Percentiles rank a stretch among this genome's conserved stretches.
These are phyloP conservation scores for Drosophila prosaltans DNA, from an alignment of 1,140 invertebrate genomes.

Conservation along the genomic window DNA sequence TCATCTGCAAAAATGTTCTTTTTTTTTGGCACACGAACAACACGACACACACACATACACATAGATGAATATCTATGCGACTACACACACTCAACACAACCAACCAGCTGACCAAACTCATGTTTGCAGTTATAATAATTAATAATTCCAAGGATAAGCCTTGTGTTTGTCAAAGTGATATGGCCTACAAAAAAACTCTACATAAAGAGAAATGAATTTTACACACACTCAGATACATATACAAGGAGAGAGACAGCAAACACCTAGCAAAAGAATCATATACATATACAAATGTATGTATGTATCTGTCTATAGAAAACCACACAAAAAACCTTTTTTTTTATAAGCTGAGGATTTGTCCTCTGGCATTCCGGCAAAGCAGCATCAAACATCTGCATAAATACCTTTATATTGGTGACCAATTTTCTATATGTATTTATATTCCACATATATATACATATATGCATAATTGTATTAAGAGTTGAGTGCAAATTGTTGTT, in stretches of 20 bases:
- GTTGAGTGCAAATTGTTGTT: conserved; percentile 9
- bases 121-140: conserved; percentile 78
- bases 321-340: conserved; percentile 24
- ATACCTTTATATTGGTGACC: conserved; percentile 38
- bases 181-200: conserved; percentile 47
- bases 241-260: conserved; percentile 41
- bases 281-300: conserved; percentile 27
- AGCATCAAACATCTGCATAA: conserved; percentile 67
- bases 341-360: conserved; percentile 31
- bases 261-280: conserved; percentile 41
- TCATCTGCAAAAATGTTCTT: conserved; percentile 35
- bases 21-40: conserved; percentile 17
- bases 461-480: conserved; percentile 24
- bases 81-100: conserved; percentile 6
- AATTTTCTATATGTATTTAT: background rate
- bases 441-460: background rate
- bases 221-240: conserved; percentile 37
- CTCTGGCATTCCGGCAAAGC: conserved; percentile 13
- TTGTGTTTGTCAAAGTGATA: conserved; percentile 79
- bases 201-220: conserved; percentile 28
- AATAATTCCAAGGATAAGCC: conserved; percentile 78
- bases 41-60: conserved; percentile 20
- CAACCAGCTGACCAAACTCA: conserved; percentile 57
- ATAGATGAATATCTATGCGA: conserved; percentile 5
- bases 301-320: conserved; percentile 8